Evolutionary conservation across 2,797 vertebrate species (phyloP).

Genomic region (Protosalanx chinensis): DNA sequence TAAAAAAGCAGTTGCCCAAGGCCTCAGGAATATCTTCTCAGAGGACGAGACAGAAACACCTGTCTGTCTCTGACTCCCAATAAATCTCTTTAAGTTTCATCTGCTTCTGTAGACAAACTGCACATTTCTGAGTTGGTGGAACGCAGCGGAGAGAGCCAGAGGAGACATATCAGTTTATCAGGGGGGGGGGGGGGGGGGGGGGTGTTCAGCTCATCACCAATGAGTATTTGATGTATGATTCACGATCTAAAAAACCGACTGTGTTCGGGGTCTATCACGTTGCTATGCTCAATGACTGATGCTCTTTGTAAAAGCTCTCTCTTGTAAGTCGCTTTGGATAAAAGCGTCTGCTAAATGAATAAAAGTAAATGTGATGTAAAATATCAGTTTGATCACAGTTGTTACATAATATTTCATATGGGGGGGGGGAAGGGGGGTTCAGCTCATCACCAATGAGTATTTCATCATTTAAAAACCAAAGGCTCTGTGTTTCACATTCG

Average conservation of each 20-base stretch:
- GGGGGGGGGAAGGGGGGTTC: background rate
- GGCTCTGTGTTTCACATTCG: constrained; percentile 34
- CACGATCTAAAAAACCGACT: background rate
- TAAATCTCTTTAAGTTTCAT: constrained; percentile 56
- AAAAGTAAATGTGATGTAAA: too few relatives aligned
- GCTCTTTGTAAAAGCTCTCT: too few relatives aligned
- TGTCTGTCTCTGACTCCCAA: constrained; percentile 64
- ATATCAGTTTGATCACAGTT: constrained; percentile 16
- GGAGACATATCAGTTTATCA: constrained; percentile 11
- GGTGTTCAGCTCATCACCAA: too few relatives aligned
- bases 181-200: background rate
- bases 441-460: too few relatives aligned
- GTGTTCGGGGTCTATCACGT: too few relatives aligned
- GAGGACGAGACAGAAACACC: constrained; percentile 52
- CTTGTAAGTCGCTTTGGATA: too few relatives aligned
- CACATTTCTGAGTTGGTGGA: background rate
- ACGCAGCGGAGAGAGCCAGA: constrained; percentile 5
- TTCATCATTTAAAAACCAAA: background rate
- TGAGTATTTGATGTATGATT: too few relatives aligned
- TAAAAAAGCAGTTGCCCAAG: constrained; percentile 49
- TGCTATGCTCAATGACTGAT: too few relatives aligned
- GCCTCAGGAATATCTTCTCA: constrained; percentile 34
- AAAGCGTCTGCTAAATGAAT: too few relatives aligned
- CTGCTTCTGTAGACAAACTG: background rate
- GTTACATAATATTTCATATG: background rate